Evolutionary conservation across 1,140 invertebrate species (phyloP).

Genomic region (Temnothorax nylanderi): DNA sequence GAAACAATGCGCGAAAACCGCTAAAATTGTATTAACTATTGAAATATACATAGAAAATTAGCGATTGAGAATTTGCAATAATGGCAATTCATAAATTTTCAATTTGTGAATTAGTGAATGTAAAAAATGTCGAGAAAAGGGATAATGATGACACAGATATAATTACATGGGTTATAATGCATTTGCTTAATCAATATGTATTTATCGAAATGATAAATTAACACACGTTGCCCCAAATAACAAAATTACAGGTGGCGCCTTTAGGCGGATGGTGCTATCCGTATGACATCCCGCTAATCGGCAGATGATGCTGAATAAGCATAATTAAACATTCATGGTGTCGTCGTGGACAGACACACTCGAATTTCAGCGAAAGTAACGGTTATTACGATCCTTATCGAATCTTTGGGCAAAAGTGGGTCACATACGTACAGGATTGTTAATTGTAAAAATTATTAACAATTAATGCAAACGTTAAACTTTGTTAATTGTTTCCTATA

Average conservation of each 20-base stretch:
- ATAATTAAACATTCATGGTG: slow-evolving; percentile 61
- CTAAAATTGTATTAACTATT: background rate
- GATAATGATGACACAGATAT: slow-evolving; percentile 1
- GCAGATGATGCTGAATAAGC: slow-evolving; percentile 59
- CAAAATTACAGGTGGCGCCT: slow-evolving; percentile 35
- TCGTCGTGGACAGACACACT: background rate
- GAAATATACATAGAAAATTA: background rate
- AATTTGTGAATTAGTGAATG: slow-evolving; percentile 1
- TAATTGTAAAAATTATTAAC: slow-evolving; percentile 52
- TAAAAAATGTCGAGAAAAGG: background rate
- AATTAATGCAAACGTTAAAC: slow-evolving; percentile 16
- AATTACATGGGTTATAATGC: slow-evolving; percentile 3
- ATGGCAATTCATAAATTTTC: background rate
- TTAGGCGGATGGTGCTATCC: background rate
- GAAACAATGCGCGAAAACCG: background rate
- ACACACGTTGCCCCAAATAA: slow-evolving; percentile 13
- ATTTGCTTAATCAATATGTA: slow-evolving; percentile 27
- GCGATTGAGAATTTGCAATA: background rate
- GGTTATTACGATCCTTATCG: slow-evolving; percentile 66
- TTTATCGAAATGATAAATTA: slow-evolving; percentile 46
- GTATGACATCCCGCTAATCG: slow-evolving; percentile 19
- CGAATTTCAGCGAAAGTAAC: slow-evolving; percentile 58
- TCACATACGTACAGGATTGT: slow-evolving; percentile 36
- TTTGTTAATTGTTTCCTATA: slow-evolving; percentile 37
- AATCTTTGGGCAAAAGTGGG: slow-evolving; percentile 15